Percentiles rank a stretch among this genome's conserved stretches.
These are phyloP conservation scores for Nephrotoma guestfalica DNA, from an alignment of 2,888 invertebrate species.

Conservation along the genomic window DNA sequence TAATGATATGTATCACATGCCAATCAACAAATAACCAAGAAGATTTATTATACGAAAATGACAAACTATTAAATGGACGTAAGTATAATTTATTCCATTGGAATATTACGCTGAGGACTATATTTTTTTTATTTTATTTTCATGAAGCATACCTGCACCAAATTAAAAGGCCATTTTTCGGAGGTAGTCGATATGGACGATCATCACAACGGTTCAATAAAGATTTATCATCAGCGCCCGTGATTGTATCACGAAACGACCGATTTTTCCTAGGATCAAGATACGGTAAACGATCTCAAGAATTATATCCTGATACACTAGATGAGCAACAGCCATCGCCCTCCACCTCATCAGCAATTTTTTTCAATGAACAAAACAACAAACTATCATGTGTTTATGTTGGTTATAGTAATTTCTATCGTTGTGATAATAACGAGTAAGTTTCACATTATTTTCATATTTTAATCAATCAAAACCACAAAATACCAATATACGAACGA, in stretches of 20 bases:
- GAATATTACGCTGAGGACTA: no score
- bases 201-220: slow-evolving; percentile 21
- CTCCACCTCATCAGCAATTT: not conserved
- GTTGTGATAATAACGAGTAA: slow-evolving; percentile 35
- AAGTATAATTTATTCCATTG: not conserved
- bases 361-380: slow-evolving; percentile 2
- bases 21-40: not conserved
- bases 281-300: slow-evolving; percentile 27
- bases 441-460: slow-evolving; percentile 13
- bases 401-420: slow-evolving; percentile 36
- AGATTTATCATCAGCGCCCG: slow-evolving; percentile 8
- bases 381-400: slow-evolving; percentile 33
- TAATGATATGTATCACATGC: not conserved
- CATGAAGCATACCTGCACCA: not conserved
- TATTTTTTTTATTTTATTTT: not conserved
- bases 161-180: slow-evolving; percentile 30
- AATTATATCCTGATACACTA: slow-evolving; percentile 18
- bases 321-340: slow-evolving; percentile 15
- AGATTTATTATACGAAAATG: not conserved
- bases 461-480: not conserved
- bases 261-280: slow-evolving; percentile 31
- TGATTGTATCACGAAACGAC: slow-evolving; percentile 30
- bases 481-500: not conserved
- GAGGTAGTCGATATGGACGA: slow-evolving; percentile 34
- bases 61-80: not conserved